Percentiles rank a stretch among this genome's conserved stretches.
phyloP scores from a whole-genome alignment of 2,888 invertebrate genomes.

The Itoplectis maculator region DNA sequence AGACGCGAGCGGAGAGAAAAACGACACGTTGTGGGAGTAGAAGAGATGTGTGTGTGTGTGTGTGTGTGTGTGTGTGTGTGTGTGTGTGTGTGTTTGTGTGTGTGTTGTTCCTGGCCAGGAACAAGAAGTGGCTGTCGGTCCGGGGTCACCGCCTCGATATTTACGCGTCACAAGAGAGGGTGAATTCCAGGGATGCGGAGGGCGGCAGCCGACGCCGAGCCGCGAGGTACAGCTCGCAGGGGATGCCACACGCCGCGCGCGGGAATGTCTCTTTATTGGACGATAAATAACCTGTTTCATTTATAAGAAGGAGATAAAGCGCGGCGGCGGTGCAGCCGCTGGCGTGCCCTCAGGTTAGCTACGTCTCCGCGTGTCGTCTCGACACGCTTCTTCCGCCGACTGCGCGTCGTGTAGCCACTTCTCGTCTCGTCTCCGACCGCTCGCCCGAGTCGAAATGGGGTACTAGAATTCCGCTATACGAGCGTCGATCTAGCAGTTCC shows the following conservation, averaged over 20 bases:
- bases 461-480: conserved; percentile 12
- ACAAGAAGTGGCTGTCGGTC: conserved; percentile 27
- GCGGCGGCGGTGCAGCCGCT: conserved; percentile 57
- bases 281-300: conserved; percentile 81
- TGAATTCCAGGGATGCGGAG: conserved; percentile 30
- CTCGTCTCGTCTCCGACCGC: background rate
- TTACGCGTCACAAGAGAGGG: conserved; percentile 75
- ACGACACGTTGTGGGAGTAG: background rate
- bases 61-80: background rate
- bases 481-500: conserved; percentile 2
- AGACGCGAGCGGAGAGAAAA: background rate
- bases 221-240: conserved; percentile 70
- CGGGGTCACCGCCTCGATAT: conserved; percentile 74
- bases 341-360: conserved; percentile 62
- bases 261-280: conserved; percentile 80
- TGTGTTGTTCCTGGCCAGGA: background rate
- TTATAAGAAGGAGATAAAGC: conserved; percentile 79
- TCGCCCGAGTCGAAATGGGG: background rate
- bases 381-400: background rate
- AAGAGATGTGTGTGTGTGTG: background rate
- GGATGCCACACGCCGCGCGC: conserved; percentile 71
- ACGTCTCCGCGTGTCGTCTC: conserved; percentile 29
- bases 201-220: conserved; percentile 54
- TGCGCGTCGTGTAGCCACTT: too few species aligned
- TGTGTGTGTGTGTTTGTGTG: background rate